These are phyloP conservation scores for Gobionotothen gibberifrons DNA, from an alignment of 2,797 vertebrate genomes.

Conservation along the genomic window DNA sequence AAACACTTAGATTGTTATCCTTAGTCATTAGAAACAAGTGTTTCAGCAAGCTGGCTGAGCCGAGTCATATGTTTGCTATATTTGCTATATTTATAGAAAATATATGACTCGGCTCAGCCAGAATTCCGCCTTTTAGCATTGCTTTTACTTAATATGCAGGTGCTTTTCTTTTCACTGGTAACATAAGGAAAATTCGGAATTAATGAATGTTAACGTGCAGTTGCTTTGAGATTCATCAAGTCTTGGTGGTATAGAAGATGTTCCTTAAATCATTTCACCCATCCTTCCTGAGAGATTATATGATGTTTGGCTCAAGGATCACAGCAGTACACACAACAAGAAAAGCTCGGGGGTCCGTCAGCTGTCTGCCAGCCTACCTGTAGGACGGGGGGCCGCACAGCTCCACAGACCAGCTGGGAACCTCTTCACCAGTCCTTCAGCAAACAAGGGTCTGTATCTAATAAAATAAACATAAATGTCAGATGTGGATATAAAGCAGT, in stretches of 20 bases:
- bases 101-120: neutral
- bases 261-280: constrained; percentile 84
- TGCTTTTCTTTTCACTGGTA: neutral
- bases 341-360: constrained; percentile 59
- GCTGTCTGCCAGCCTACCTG: constrained; percentile 55
- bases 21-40: neutral
- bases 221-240: neutral
- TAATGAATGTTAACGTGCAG: neutral
- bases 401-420: constrained; percentile 36
- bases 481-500: neutral
- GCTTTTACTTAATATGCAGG: neutral
- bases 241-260: neutral
- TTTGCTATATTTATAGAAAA: no score
- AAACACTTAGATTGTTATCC: neutral
- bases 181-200: neutral
- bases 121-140: neutral
- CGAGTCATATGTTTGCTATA: no score
- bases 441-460: constrained; percentile 37
- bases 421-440: neutral
- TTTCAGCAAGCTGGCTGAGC: neutral
- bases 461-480: neutral
- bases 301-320: constrained; percentile 65
- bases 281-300: constrained; percentile 79
- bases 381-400: constrained; percentile 38
- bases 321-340: constrained; percentile 47